A percentile compares a stretch with the other conserved stretches of the same genome.
Conservation (phyloP, 2,113 vertebrate genomes). For the Tragelaphus scriptus region DNA sequence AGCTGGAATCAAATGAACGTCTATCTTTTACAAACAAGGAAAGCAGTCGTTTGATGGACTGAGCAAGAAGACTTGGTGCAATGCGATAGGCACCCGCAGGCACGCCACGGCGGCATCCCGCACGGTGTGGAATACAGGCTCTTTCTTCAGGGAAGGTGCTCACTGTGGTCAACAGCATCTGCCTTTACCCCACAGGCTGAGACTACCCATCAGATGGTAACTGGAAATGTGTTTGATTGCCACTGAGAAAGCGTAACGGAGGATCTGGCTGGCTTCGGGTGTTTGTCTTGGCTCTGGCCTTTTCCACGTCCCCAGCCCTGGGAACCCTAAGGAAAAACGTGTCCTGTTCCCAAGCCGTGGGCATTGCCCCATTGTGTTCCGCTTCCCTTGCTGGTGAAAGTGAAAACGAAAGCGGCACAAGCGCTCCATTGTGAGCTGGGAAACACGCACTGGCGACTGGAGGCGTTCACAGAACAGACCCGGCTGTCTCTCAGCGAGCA, state of each 20-base stretch:
- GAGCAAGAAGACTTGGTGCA: not conserved
- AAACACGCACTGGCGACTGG: conserved; percentile 64
- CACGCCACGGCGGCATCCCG: not conserved
- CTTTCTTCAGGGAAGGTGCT: not conserved
- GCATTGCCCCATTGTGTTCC: conserved; percentile 56
- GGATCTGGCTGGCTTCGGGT: conserved; percentile 32
- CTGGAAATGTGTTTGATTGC: conserved; percentile 42
- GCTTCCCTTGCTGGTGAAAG: conserved; percentile 65
- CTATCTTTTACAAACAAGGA: conserved; percentile 31
- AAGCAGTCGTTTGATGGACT: conserved; percentile 12
- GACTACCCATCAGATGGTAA: not conserved
- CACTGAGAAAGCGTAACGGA: conserved; percentile 3
- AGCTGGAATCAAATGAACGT: conserved; percentile 34
- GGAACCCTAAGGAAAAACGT: conserved; percentile 65
- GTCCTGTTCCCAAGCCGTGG: conserved; percentile 61
- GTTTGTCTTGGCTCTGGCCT: conserved; percentile 64
- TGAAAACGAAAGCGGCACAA: conserved; percentile 72
- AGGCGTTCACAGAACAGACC: conserved; percentile 55
- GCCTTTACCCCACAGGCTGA: not conserved
- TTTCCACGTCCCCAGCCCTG: conserved; percentile 59
- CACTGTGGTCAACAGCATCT: not conserved
- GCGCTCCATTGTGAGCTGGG: conserved; percentile 64
- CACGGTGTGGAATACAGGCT: not conserved
- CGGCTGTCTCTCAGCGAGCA: conserved; percentile 57
- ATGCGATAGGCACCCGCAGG: not conserved